Evolutionary conservation across 2,888 invertebrate genomes (phyloP).

Genomic region (Thereva unica): DNA sequence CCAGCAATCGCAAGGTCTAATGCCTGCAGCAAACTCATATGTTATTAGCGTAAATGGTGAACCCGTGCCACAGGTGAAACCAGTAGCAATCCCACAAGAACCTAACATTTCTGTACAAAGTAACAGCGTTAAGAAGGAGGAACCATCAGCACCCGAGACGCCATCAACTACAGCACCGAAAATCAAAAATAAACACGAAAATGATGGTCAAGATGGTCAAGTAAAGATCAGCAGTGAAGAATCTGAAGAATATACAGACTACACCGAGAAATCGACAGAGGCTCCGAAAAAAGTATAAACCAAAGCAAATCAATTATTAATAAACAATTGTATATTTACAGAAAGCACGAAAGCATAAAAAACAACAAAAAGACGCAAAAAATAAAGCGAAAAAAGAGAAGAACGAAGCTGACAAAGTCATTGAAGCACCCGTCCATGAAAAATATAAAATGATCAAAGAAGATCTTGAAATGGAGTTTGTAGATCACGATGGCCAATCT

Average conservation of each 20-base stretch:
- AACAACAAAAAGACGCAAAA: constrained; percentile 43
- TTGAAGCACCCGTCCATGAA: constrained; percentile 52
- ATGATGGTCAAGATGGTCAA: neutral
- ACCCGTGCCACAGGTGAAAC: constrained; percentile 30
- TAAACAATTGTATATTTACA: constrained; percentile 34
- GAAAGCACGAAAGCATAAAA: constrained; percentile 53
- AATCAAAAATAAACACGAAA: constrained; percentile 26
- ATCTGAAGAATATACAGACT: constrained; percentile 44
- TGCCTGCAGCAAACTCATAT: constrained; percentile 18
- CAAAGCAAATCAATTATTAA: neutral
- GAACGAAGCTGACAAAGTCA: constrained; percentile 34
- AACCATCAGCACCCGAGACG: constrained; percentile 11
- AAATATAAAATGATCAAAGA: constrained; percentile 56
- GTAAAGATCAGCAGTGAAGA: constrained; percentile 43
- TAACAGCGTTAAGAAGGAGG: neutral
- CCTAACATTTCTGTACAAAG: neutral
- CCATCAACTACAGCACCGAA: neutral
- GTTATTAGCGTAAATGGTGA: constrained; percentile 35
- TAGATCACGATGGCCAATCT: constrained; percentile 67
- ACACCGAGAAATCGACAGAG: constrained; percentile 53
- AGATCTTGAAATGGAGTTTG: constrained; percentile 56
- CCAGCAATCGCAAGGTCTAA: constrained; percentile 22
- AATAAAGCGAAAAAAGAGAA: constrained; percentile 37
- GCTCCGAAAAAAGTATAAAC: constrained; percentile 42
- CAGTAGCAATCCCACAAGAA: constrained; percentile 12